Evolutionary conservation across 2,797 vertebrate species (phyloP), one percentile per base, ranked within the genome.

Genomic region (Anomalospiza imberbis): DNA sequence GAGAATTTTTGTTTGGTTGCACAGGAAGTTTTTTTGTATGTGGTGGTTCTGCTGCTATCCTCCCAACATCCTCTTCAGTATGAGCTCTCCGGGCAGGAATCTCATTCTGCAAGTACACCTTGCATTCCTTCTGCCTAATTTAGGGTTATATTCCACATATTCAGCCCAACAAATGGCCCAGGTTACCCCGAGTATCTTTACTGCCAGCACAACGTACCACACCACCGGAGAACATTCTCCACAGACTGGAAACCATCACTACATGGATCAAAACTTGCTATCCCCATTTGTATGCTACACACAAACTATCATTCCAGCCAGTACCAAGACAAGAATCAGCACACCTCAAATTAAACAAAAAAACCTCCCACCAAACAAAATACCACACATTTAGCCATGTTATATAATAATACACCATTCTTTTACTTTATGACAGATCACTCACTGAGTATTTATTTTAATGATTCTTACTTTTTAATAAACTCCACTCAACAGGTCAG

Each of bases 261-360:
- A 25, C 0, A 0, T 16, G 17, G 63, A 8, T 38, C 29, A 21
- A n/a, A 60, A 67, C 7, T 55, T 40, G 6, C 4, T 18, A 4
- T 13, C 16, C 24, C 7, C 1, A 28, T 28, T 51, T 31, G 5
- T 25, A 17, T 16, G 13, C 38, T 17, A 11, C 0, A 67, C 38
- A 50, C 5, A 2, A 29, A 36, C 15, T 47, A 14, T 10, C n/a
- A 34, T 19, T 61, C 20, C 67, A 57, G 38, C 20, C 54, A 80
- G 25, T 14, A 79, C 34, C 40, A 58, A 55, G 17, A 54, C 9
- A 74, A 34, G 9, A 44, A 81, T 32, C 12, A 31, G 22, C 29
- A 44, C 24, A 44, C 1, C 13, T 53, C 0, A 1, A 50, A 25
- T 42, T n/a, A 31, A 76, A 21, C 5, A 18, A 55, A 82, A 17